Base-by-base conservation (phyloP, 2,797 vertebrate species). In the Geotrypetes seraphini region DNA sequence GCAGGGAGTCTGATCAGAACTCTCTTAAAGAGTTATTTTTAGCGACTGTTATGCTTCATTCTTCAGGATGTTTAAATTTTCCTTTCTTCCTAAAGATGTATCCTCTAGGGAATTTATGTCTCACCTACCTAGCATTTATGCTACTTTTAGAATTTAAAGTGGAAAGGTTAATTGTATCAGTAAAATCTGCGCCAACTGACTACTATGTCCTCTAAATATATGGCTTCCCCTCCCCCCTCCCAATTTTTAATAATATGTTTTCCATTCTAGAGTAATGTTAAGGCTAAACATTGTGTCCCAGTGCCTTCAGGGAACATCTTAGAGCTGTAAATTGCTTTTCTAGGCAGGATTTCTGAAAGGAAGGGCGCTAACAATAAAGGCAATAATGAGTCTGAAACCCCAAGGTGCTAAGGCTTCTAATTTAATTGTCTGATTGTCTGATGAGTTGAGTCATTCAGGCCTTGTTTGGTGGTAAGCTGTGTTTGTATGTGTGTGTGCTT, bases 81-180 rank as follows among this genome's bases (percentile, higher is more conserved):
- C 5, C 17, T 46, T 47, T 50, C 44, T 46, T 51, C 49, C 32
- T 55, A 38, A 53, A 33, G 42, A 32, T 43, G 50, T 18, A 16
- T 27, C 52, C 54, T n/a, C 39, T 10, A 25, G 1, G 8, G 30
- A 22, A 33, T 47, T 54, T 7, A 5, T 19, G 44, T 41, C n/a
- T n/a, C 3, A 7, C 27, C 59, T 71, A 1, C 0, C 70, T 73
- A 46, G 62, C 48, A 58, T 43, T 53, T 71, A n/a, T 63, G 35
- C 50, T 73, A n/a, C 55, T 16, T 4, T 15, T 42, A 39, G 60
- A 31, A 30, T 67, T 49, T 54, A 46, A 70, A 71, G 60, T 43
- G 3, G 1, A 43, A 66, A 70, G 57, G 67, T 62, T 67, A 67
- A 69, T 62, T 62, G 31, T 58, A 18, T 69, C 66, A 71, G 33